Evolutionary conservation across 2,888 invertebrate species (phyloP).

Genomic region (Priocnemis perturbator): DNA sequence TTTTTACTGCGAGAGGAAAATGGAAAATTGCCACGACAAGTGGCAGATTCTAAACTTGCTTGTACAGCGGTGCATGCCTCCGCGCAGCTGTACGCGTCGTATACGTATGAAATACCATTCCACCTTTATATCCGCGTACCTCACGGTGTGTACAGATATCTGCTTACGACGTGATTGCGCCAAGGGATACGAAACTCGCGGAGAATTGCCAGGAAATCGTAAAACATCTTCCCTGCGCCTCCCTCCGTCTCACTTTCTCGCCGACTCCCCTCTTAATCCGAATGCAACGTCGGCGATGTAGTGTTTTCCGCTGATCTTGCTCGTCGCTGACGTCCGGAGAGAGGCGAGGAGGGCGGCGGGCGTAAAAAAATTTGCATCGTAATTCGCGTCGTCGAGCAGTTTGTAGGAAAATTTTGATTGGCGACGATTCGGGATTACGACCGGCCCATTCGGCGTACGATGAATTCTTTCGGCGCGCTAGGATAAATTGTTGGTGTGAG

Average conservation of each 20-base stretch:
- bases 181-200: constrained; percentile 13
- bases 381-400: too few species aligned
- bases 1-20: too few species aligned
- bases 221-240: constrained; percentile 12
- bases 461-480: too few species aligned
- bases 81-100: not conserved
- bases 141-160: not conserved
- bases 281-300: constrained; percentile 3
- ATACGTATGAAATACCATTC: not conserved
- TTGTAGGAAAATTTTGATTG: too few species aligned
- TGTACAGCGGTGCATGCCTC: too few species aligned
- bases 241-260: not conserved
- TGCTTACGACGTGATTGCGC: constrained; percentile 14
- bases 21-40: too few species aligned
- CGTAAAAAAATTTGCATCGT: too few species aligned
- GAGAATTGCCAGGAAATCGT: constrained; percentile 14
- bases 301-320: constrained; percentile 14
- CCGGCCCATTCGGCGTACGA: too few species aligned
- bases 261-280: constrained; percentile 5
- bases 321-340: not conserved
- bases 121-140: not conserved
- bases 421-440: too few species aligned
- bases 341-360: too few species aligned
- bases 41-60: too few species aligned
- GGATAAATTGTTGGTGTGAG: too few species aligned